phyloP scores from a whole-genome alignment of 92 coral and sea anemone species.

The Isaurus tuberculatus region DNA sequence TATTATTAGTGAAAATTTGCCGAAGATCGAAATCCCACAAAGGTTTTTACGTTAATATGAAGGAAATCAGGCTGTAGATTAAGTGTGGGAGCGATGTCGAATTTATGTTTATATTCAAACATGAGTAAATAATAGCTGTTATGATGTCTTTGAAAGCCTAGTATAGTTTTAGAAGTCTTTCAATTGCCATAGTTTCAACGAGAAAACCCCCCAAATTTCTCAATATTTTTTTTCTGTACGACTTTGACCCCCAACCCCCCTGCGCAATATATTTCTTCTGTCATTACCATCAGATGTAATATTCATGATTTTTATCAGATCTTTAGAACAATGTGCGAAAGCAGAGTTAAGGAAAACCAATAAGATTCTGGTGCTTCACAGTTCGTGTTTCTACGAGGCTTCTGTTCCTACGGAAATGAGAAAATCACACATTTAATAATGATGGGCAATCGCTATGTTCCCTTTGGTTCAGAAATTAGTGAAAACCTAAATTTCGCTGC shows the following conservation, averaged over 20 bases:
- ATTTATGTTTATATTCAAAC: slow-evolving; percentile 42
- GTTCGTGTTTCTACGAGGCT: slow-evolving; percentile 30
- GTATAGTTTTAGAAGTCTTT: slow-evolving; percentile 39
- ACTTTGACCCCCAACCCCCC: slow-evolving; percentile 20
- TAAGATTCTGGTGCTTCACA: slow-evolving; percentile 24
- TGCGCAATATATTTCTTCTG: slow-evolving; percentile 36
- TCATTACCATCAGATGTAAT: slow-evolving; percentile 50
- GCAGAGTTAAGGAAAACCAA: slow-evolving; percentile 30
- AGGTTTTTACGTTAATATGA: slow-evolving; percentile 3
- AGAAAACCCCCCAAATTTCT: slow-evolving; percentile 30
- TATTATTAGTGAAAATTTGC: slow-evolving; percentile 16
- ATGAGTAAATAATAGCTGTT: slow-evolving; percentile 24
- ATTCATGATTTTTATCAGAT: slow-evolving; percentile 45
- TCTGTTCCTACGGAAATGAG: slow-evolving; percentile 51
- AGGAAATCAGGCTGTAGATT: slow-evolving; percentile 16
- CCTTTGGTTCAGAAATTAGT: background rate
- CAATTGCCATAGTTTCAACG: slow-evolving; percentile 43
- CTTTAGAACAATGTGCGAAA: slow-evolving; percentile 35
- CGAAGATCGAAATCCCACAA: slow-evolving; percentile 33
- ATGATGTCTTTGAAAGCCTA: slow-evolving; percentile 25
- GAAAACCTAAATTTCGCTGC: slow-evolving; percentile 14
- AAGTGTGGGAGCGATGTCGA: slow-evolving; percentile 28
- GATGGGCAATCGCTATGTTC: slow-evolving; percentile 36
- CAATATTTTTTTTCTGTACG: slow-evolving; percentile 5
- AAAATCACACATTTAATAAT: slow-evolving; percentile 35